phyloP scores from a whole-genome alignment of 2,113 vertebrate genomes.

The Apus apus region DNA sequence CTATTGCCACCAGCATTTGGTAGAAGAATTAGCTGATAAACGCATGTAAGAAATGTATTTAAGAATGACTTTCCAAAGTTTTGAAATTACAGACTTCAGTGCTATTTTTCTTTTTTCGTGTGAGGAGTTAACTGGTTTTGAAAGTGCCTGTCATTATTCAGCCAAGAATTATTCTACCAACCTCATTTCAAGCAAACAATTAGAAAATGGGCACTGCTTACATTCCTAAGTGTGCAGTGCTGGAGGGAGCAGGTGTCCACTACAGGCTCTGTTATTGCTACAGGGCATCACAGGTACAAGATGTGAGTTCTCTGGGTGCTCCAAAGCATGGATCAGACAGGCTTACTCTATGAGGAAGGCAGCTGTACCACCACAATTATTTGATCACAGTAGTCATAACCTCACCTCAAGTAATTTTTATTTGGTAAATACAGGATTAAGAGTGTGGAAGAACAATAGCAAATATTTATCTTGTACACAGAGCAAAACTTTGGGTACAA shows the following conservation, averaged over 20 bases:
- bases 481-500: neutral
- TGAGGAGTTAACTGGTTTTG: neutral
- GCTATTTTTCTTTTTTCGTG: neutral
- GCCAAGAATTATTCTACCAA: neutral
- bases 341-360: neutral
- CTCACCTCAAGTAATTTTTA: neutral
- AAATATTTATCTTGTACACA: neutral
- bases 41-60: neutral
- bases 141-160: neutral
- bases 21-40: neutral
- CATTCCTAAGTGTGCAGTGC: neutral
- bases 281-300: neutral
- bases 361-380: neutral
- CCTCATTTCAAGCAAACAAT: neutral
- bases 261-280: neutral
- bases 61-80: neutral
- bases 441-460: neutral
- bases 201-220: neutral
- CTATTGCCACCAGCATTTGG: neutral
- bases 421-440: conserved; percentile 44
- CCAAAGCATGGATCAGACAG: neutral
- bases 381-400: neutral
- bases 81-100: neutral
- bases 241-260: neutral
- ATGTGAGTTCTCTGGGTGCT: neutral